These are phyloP conservation scores for Cacatua alba DNA, from an alignment of 2,113 vertebrate genomes.

Conservation along the genomic window DNA sequence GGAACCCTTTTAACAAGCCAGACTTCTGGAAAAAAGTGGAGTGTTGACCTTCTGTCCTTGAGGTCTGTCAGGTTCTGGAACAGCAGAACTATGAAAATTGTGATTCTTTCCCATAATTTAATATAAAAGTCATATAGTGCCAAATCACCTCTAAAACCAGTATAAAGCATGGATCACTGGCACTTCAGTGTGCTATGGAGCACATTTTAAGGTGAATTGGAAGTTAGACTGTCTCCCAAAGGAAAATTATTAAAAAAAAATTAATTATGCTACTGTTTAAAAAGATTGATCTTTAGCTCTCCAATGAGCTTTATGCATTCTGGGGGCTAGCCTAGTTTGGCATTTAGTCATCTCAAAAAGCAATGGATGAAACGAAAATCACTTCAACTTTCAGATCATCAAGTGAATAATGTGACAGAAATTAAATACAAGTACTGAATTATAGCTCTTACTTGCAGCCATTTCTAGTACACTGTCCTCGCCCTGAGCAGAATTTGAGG, in stretches of 20 bases:
- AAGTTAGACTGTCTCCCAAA: neutral
- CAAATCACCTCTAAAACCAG: neutral
- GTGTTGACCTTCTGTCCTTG: neutral
- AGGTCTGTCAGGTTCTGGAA: neutral
- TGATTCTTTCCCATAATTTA: neutral
- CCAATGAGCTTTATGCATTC: neutral
- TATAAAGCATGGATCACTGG: neutral
- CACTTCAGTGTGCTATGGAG: neutral
- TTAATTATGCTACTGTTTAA: constrained; percentile 7
- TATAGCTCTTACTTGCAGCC: constrained; percentile 92
- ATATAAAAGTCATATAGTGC: neutral
- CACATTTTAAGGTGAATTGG: neutral
- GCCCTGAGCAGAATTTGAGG: constrained; percentile 94
- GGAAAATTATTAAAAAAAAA: neutral
- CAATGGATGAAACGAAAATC: constrained; percentile 10
- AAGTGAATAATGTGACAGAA: neutral
- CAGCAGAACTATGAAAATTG: neutral
- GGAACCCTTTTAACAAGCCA: neutral
- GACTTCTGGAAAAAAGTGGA: neutral
- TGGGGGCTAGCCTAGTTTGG: neutral
- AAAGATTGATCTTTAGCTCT: constrained; percentile 23
- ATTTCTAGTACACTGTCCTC: constrained; percentile 93
- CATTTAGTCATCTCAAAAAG: constrained; percentile 19
- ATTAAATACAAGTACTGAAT: neutral
- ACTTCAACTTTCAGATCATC: neutral